Evolutionary conservation across 2,888 invertebrate species (phyloP), one percentile per base, ranked within the genome.

Genomic region (Chloroclysta siterata): DNA sequence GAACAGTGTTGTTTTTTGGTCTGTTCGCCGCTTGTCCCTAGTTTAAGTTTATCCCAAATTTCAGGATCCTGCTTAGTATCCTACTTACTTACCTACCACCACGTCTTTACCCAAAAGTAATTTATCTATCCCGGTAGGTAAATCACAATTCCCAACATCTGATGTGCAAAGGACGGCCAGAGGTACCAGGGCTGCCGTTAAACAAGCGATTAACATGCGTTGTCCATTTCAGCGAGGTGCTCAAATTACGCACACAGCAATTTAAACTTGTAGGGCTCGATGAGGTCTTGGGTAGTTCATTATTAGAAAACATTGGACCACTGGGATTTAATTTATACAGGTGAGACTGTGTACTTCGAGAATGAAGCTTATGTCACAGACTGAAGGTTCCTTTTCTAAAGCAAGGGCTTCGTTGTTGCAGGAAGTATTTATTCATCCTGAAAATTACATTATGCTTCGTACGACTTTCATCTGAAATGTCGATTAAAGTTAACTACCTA

Each of bases 181-280:
- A 54, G 65, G 65, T 51, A 53, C 39, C 76, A 60, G 33, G 65
- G 57, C 56, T 46, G 50, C 79, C 78, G 83, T 84, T 82, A 82
- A 81, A 79, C 79, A 76, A 71, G 74, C 78, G 70, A 83, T 85
- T 83, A 81, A 84, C 85, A 84, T 75, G 81, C 80, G 76, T 81
- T 82, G 82, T 82, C 83, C 84, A 85, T 85, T 84, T 72, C 75
- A 73, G 69, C 69, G 68, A 75, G 75, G 66, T 75, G 72, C 73
- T 61, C 69, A 73, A 80, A 78, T 78, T 78, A 80, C 74, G 69
- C 65, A 69, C 70, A 71, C 75, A 73, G 79, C 81, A 81, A 84
- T 85, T 83, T 78, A 81, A 85, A 83, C 75, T 81, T 80, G 79
- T 68, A 69, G 66, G 71, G 58, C 50, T 33, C 65, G 55, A 65